Base-by-base conservation (phyloP, 1,140 invertebrate species). In the Pantala flavescens region DNA sequence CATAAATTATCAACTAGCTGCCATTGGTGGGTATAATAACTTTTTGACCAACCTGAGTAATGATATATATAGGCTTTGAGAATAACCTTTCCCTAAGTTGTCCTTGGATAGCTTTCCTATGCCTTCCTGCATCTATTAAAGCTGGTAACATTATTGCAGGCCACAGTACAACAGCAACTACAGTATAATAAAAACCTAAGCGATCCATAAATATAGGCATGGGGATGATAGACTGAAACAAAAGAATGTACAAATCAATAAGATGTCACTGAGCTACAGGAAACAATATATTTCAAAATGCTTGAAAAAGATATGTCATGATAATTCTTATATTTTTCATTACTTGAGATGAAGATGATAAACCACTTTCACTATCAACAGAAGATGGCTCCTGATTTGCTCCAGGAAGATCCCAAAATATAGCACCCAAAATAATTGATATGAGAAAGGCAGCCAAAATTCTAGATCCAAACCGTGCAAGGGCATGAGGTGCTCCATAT, bases 31-130 rank as follows among this genome's bases (percentile, higher is more conserved):
- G n/a, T n/a, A n/a, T n/a, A n/a, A n/a, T n/a, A n/a, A n/a, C n/a
- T 36, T 36, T 36, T 36, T 2, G 9, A 36, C 84, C 85, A 81
- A 94, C 92, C 85, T 93, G 91, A 21, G 88, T 87, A 21, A 94
- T 76, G 71, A 95, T 89, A 79, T 93, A 95, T 10, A 91, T 85
- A 71, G 89, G 87, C 80, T 91, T 86, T 10, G 90, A 88, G 80
- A 96, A 97, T 0, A 96, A 82, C 19, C 90, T 88, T 78, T 94
- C 88, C 24, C 87, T 86, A 28, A 96, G 87, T 79, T 96, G 94
- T 71, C 91, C 87, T 78, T 91, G 88, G 0, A 95, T 88, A 75
- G 89, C 88, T 0, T 85, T 84, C 70, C 91, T 87, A 80, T 89
- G 87, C 71, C 86, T 86, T 77, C 88, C 82, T 42, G 91, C 88